These are phyloP conservation scores for Archegozetes longisetosus DNA, from an alignment of 1,140 invertebrate species.

Conservation along the genomic window DNA sequence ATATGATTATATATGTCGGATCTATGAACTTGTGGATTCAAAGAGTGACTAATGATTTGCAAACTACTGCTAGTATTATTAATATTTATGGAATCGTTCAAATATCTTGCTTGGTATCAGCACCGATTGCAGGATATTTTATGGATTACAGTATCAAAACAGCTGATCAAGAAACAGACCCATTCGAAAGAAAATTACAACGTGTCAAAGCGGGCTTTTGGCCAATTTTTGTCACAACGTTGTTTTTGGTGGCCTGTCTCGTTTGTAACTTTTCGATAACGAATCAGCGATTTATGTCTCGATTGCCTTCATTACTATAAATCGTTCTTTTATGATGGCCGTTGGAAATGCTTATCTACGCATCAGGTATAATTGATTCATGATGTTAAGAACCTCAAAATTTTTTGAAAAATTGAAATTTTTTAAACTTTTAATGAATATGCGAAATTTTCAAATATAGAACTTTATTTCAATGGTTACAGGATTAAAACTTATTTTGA, in stretches of 20 bases:
- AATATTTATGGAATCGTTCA: slow-evolving; percentile 21
- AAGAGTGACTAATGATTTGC: slow-evolving; percentile 12
- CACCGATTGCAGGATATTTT: slow-evolving; percentile 19
- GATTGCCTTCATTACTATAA: slow-evolving; percentile 21
- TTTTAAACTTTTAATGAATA: too few relatives aligned
- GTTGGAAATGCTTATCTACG: slow-evolving; percentile 21
- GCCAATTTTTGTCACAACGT: slow-evolving; percentile 21
- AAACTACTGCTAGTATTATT: slow-evolving; percentile 11
- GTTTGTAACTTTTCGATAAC: slow-evolving; percentile 21
- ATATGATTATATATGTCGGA: slow-evolving; percentile 22
- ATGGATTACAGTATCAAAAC: slow-evolving; percentile 20
- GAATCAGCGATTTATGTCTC: slow-evolving; percentile 18
- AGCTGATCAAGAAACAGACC: slow-evolving; percentile 16
- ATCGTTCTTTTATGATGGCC: slow-evolving; percentile 20
- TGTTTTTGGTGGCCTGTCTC: slow-evolving; percentile 14
- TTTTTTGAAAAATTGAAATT: too few relatives aligned
- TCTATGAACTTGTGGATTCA: slow-evolving; percentile 20
- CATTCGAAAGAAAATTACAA: slow-evolving; percentile 16
- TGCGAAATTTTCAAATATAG: too few relatives aligned
- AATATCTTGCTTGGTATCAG: slow-evolving; percentile 17
- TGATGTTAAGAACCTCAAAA: too few relatives aligned
- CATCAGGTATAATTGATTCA: too few relatives aligned
- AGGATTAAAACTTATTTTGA: too few relatives aligned
- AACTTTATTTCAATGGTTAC: too few relatives aligned
- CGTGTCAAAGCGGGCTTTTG: slow-evolving; percentile 20